phyloP scores from a whole-genome alignment of 1,140 invertebrate species.

The Heliconius hewitsoni region DNA sequence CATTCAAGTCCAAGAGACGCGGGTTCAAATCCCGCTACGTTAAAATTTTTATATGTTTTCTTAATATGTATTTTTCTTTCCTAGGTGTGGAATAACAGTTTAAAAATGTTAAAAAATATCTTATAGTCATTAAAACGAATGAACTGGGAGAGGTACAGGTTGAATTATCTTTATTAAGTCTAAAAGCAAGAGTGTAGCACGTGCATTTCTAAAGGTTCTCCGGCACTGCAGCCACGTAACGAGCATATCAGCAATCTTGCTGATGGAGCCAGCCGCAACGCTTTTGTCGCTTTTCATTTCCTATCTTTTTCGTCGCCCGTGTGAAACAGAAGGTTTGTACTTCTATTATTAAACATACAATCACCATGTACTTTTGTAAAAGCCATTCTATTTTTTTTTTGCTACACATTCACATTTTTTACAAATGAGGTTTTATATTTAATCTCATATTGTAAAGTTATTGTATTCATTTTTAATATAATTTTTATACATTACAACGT shows the following conservation, averaged over 20 bases:
- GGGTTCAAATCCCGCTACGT: no score
- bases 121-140: background rate
- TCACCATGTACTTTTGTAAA: background rate
- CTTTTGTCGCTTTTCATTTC: constrained; percentile 33
- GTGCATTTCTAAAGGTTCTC: constrained; percentile 47
- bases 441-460: background rate
- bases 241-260: constrained; percentile 56
- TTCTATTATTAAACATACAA: constrained; percentile 11
- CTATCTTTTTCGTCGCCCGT: constrained; percentile 11
- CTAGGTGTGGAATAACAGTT: no score
- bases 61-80: no score
- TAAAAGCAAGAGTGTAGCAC: constrained; percentile 55
- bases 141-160: background rate
- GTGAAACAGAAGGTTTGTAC: background rate
- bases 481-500: no score
- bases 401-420: background rate
- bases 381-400: background rate
- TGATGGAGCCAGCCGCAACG: constrained; percentile 35
- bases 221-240: constrained; percentile 39
- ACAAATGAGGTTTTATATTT: background rate
- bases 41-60: no score
- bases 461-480: no score
- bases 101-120: no score
- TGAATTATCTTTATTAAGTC: constrained; percentile 24
- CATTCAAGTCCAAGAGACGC: no score